phyloP scores from a whole-genome alignment of 2,113 vertebrate genomes.

The human region DNA sequence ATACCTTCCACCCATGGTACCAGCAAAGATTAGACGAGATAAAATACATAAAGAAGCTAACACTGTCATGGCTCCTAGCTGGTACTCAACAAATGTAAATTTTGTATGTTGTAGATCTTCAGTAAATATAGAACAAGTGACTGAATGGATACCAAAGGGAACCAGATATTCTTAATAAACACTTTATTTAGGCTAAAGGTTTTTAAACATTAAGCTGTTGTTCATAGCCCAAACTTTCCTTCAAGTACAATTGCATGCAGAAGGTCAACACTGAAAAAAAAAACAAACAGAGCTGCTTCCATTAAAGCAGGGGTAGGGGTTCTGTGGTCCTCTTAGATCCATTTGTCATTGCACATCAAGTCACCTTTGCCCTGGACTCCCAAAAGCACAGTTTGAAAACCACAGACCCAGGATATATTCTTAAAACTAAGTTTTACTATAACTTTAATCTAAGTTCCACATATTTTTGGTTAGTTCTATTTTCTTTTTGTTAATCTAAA shows the following conservation, averaged over 20 bases:
- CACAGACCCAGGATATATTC: background rate
- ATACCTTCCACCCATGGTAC: background rate
- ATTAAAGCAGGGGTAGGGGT: background rate
- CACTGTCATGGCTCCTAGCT: background rate
- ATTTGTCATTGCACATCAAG: background rate
- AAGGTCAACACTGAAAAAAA: background rate
- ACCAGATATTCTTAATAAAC: background rate
- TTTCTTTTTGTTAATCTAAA: constrained; percentile 38
- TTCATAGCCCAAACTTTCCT: background rate
- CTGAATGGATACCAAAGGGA: background rate
- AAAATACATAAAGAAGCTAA: background rate
- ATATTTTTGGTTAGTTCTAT: background rate
- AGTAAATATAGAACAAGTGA: background rate
- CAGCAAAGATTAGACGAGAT: background rate
- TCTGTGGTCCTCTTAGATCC: background rate
- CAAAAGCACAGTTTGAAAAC: background rate
- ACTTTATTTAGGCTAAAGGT: background rate
- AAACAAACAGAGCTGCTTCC: background rate
- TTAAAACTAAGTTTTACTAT: constrained; percentile 5
- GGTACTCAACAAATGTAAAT: background rate
- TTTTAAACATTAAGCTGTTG: background rate
- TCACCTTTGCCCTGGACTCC: background rate
- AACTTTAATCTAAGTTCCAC: background rate
- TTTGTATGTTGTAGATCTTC: background rate
- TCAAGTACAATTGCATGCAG: background rate